Conservation (phyloP, 2,113 vertebrate species). For the Chloropsis hardwickii region DNA sequence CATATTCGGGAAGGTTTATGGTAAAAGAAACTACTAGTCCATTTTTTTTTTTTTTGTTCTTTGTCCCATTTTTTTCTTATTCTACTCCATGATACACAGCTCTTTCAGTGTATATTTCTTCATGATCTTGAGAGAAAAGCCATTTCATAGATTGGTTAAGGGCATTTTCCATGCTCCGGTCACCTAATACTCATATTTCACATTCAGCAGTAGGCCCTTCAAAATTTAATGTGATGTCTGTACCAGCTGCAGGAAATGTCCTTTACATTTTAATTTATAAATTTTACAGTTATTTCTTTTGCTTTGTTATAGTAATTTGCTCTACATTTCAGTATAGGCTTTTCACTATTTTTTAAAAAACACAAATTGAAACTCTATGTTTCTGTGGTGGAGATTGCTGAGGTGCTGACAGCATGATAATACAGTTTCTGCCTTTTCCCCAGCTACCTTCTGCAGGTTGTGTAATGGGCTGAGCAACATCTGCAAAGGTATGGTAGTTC, state of each 20-base stretch:
- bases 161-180: conserved; percentile 59
- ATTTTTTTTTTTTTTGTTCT: conserved; percentile 43
- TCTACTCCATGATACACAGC: neutral
- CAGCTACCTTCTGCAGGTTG: neutral
- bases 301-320: conserved; percentile 6
- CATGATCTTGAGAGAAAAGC: conserved; percentile 54
- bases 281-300: conserved; percentile 23
- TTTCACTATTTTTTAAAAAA: neutral
- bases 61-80: neutral
- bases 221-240: conserved; percentile 52
- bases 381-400: neutral
- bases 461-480: neutral
- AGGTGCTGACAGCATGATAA: neutral
- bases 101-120: conserved; percentile 46
- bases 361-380: neutral
- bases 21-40: conserved; percentile 23
- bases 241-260: conserved; percentile 13
- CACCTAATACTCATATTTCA: conserved; percentile 60
- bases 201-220: conserved; percentile 22
- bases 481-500: neutral
- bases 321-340: neutral
- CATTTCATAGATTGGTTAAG: conserved; percentile 61
- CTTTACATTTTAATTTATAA: conserved; percentile 36
- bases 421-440: neutral
- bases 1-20: conserved; percentile 36